phyloP scores from a whole-genome alignment of 2,113 vertebrate species.

The Accipiter cooperii region DNA sequence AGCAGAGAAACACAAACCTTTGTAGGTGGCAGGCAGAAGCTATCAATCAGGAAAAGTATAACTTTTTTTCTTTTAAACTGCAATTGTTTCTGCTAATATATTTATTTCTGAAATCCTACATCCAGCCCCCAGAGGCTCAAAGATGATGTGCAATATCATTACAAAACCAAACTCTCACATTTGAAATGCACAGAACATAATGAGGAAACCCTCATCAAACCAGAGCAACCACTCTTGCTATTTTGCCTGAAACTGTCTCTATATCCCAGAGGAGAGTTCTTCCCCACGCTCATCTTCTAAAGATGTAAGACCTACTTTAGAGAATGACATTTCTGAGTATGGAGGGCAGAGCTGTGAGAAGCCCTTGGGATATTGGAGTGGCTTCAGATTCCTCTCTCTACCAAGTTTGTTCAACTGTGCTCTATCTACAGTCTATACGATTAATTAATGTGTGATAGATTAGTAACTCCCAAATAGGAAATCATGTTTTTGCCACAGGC shows the following conservation, averaged over 20 bases:
- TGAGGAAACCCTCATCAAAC: constrained; percentile 47
- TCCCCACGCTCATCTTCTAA: not conserved
- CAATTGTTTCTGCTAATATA: not conserved
- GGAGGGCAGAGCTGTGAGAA: constrained; percentile 42
- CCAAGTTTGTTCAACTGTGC: not conserved
- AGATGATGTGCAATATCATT: not conserved
- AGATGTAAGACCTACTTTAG: constrained; percentile 40
- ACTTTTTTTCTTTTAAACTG: not conserved
- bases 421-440: not conserved
- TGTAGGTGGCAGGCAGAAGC: not conserved
- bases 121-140: not conserved
- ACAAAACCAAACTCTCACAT: constrained; percentile 8
- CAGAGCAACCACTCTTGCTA: not conserved
- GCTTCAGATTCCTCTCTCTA: not conserved
- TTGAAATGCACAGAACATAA: constrained; percentile 5
- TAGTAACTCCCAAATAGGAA: constrained; percentile 45
- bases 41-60: not conserved
- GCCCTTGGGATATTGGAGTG: not conserved
- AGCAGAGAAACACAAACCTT: constrained; percentile 1
- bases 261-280: constrained; percentile 14
- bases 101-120: constrained; percentile 38
- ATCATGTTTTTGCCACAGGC: not conserved
- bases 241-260: constrained; percentile 36
- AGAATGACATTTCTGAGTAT: not conserved
- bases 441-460: constrained; percentile 56